phyloP scores from a whole-genome alignment of 2,113 vertebrate genomes.

The Salvelinus fontinalis region DNA sequence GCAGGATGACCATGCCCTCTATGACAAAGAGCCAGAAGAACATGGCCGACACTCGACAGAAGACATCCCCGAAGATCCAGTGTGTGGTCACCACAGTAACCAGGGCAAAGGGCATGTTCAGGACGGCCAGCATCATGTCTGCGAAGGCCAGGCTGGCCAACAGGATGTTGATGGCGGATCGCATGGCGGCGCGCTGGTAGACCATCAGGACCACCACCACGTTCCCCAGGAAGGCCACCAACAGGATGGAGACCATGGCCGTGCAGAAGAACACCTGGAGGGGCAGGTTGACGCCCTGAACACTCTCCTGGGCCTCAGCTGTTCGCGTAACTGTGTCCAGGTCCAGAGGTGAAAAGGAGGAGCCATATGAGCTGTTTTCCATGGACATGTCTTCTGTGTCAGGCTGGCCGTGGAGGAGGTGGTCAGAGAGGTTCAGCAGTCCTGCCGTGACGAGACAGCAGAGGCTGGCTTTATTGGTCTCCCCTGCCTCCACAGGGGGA shows the following conservation, averaged over 20 bases:
- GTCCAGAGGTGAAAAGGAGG: conserved; percentile 60
- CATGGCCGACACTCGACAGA: conserved; percentile 94
- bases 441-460: conserved; percentile 41
- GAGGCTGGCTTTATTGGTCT: conserved; percentile 74
- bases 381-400: conserved; percentile 54
- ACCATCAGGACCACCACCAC: conserved; percentile 98
- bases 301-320: conserved; percentile 61
- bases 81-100: conserved; percentile 85
- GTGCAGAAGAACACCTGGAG: conserved; percentile 90
- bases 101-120: conserved; percentile 95
- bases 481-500: conserved; percentile 71
- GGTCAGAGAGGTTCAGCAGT: conserved; percentile 76
- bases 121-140: conserved; percentile 92
- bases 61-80: conserved; percentile 91
- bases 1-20: conserved; percentile 90
- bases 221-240: conserved; percentile 91
- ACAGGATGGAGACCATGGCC: conserved; percentile 84
- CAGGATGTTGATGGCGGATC: conserved; percentile 98
- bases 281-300: conserved; percentile 79
- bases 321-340: conserved; percentile 65
- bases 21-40: conserved; percentile 96
- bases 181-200: conserved; percentile 96
- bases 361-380: conserved; percentile 53
- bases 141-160: conserved; percentile 94
- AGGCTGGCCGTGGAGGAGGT: conserved; percentile 9